Percentiles rank a stretch among this genome's conserved stretches.
These are phyloP conservation scores for Myotis vivesi DNA, from an alignment of 2,797 vertebrate species.

Conservation along the genomic window DNA sequence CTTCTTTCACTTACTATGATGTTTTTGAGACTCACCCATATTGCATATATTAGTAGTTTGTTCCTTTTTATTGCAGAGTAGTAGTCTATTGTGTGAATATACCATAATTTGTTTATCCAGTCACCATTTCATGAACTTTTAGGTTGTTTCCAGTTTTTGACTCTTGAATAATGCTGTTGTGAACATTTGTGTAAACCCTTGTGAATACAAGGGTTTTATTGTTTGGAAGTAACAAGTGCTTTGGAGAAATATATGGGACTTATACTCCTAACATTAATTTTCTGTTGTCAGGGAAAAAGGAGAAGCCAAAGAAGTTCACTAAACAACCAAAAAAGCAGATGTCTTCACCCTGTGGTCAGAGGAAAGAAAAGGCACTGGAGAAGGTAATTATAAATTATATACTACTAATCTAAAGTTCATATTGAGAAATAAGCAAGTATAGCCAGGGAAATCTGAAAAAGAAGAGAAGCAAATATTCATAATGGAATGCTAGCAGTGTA, in stretches of 20 bases:
- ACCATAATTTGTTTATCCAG: not conserved
- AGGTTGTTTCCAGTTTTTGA: not conserved
- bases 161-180: not conserved
- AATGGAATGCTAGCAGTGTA: not conserved
- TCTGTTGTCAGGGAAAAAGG: constrained; percentile 88
- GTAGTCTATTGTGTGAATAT: not conserved
- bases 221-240: not conserved
- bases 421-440: not conserved
- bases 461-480: not conserved
- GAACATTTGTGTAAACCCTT: not conserved
- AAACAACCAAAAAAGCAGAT: constrained; percentile 92
- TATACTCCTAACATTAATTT: constrained; percentile 35
- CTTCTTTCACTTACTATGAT: not conserved
- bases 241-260: not conserved
- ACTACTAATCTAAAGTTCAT: constrained; percentile 17
- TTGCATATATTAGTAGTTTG: not conserved
- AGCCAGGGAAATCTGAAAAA: constrained; percentile 12
- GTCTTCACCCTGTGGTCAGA: constrained; percentile 92
- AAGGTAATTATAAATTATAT: constrained; percentile 85
- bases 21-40: constrained; percentile 13
- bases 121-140: constrained; percentile 13
- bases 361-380: constrained; percentile 90
- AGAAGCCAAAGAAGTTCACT: constrained; percentile 90
- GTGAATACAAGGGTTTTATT: not conserved
- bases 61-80: not conserved